Percentiles rank a stretch among this genome's conserved stretches.
These are phyloP conservation scores for Phaetusa simplex DNA, from an alignment of 2,113 vertebrate genomes.

Conservation along the genomic window DNA sequence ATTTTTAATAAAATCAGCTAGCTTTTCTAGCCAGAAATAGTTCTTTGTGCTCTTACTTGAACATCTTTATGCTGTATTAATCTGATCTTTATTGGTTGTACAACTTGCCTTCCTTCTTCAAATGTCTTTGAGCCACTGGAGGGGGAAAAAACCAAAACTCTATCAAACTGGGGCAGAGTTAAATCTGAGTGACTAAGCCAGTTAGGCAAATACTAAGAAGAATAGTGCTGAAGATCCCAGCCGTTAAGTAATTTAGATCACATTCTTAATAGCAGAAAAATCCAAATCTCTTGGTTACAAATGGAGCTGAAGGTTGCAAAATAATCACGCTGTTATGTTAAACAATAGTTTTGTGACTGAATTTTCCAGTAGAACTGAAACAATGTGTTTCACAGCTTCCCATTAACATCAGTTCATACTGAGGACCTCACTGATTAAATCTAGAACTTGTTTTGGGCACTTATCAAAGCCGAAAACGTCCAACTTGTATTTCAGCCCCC, in stretches of 20 bases:
- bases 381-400: not conserved
- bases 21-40: not conserved
- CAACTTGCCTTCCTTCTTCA: not conserved
- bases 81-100: not conserved
- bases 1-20: not conserved
- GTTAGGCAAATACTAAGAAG: not conserved
- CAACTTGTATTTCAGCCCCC: not conserved
- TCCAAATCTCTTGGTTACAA: not conserved
- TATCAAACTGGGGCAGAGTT: not conserved
- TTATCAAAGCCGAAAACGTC: not conserved
- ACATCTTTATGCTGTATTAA: not conserved
- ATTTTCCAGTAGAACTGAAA: not conserved
- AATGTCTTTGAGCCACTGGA: not conserved
- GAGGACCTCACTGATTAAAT: not conserved
- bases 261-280: not conserved
- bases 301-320: not conserved
- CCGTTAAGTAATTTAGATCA: not conserved
- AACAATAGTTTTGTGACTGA: not conserved
- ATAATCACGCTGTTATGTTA: not conserved
- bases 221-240: not conserved
- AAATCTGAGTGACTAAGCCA: not conserved
- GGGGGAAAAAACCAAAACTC: not conserved
- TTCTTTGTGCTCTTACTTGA: not conserved
- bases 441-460: not conserved
- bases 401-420: not conserved